A percentile compares a stretch with the other conserved stretches of the same genome.
Evolutionary conservation across 64 coral and sea anemone species (phyloP).

Genomic region (Montipora sp.): DNA sequence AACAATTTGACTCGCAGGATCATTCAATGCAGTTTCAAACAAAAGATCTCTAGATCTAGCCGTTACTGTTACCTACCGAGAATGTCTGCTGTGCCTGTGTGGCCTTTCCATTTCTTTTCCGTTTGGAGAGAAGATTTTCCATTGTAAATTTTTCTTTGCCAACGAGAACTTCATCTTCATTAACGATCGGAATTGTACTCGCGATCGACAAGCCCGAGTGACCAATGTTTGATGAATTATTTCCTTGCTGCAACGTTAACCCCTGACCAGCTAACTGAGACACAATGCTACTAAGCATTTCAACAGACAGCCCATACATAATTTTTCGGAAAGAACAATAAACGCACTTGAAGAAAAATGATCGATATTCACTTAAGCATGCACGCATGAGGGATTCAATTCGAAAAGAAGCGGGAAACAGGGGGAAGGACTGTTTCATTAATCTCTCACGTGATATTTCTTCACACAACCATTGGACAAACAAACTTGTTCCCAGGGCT

Average conservation of each 20-base stretch:
- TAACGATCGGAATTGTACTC: slow-evolving; percentile 25
- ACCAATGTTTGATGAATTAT: slow-evolving; percentile 36
- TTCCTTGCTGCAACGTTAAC: slow-evolving; percentile 52
- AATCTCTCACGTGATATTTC: slow-evolving; percentile 54
- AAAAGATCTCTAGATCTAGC: slow-evolving; percentile 9
- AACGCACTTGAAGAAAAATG: slow-evolving; percentile 34
- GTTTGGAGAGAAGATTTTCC: slow-evolving; percentile 56
- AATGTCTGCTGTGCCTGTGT: slow-evolving; percentile 52
- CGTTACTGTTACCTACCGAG: slow-evolving; percentile 13
- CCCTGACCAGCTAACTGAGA: slow-evolving; percentile 35
- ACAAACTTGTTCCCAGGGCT: slow-evolving; percentile 48
- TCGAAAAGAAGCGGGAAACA: slow-evolving; percentile 42
- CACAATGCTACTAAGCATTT: slow-evolving; percentile 53
- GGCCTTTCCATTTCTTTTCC: slow-evolving; percentile 18
- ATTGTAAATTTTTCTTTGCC: slow-evolving; percentile 46
- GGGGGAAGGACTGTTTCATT: slow-evolving; percentile 12
- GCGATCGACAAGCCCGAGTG: not conserved
- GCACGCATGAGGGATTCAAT: slow-evolving; percentile 27
- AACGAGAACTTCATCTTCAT: slow-evolving; percentile 28
- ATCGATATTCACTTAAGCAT: not conserved
- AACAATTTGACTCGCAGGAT: slow-evolving; percentile 14
- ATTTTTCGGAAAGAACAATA: slow-evolving; percentile 38
- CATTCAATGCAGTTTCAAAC: slow-evolving; percentile 13
- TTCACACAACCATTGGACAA: slow-evolving; percentile 21
- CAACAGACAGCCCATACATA: slow-evolving; percentile 54